Percentiles rank a stretch among this genome's conserved stretches.
phyloP scores from a whole-genome alignment of 2,888 invertebrate genomes.

The Chrysina gloriosa region DNA sequence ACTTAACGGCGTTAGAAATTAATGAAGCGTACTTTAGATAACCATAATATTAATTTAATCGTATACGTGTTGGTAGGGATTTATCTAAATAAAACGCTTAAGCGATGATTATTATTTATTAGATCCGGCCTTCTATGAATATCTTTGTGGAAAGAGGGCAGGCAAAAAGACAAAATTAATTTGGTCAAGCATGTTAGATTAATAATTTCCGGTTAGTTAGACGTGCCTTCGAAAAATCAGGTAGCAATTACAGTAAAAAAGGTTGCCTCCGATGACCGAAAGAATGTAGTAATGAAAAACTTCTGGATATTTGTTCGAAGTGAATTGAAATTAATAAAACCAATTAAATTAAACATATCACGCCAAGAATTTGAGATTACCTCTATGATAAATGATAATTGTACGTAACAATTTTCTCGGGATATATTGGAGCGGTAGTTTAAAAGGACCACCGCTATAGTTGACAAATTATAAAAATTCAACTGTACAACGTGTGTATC shows the following conservation, averaged over 20 bases:
- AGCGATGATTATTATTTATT: constrained; percentile 16
- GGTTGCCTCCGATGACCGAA: constrained; percentile 34
- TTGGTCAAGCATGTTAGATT: constrained; percentile 38
- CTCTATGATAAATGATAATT: constrained; percentile 49
- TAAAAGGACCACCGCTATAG: constrained; percentile 62
- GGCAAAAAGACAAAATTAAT: constrained; percentile 35
- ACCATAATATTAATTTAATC: constrained; percentile 3
- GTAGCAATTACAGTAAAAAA: constrained; percentile 39
- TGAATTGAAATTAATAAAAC: constrained; percentile 45
- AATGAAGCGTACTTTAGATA: constrained; percentile 17
- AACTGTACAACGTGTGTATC: constrained; percentile 61
- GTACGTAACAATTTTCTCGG: constrained; percentile 47
- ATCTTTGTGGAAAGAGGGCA: neutral
- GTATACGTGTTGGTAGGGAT: neutral
- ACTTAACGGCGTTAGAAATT: constrained; percentile 23
- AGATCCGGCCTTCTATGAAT: constrained; percentile 14
- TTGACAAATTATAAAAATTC: constrained; percentile 63
- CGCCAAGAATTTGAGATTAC: constrained; percentile 44
- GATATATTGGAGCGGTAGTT: constrained; percentile 41
- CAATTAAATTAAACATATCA: constrained; percentile 47
- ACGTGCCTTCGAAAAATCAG: constrained; percentile 41
- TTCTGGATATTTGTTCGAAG: constrained; percentile 37
- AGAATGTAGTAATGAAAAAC: constrained; percentile 34
- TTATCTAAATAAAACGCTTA: constrained; percentile 21
- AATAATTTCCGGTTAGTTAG: constrained; percentile 41